Evolutionary conservation across 2,113 vertebrate species (phyloP).

Genomic region (Hippocampus guttulatus): DNA sequence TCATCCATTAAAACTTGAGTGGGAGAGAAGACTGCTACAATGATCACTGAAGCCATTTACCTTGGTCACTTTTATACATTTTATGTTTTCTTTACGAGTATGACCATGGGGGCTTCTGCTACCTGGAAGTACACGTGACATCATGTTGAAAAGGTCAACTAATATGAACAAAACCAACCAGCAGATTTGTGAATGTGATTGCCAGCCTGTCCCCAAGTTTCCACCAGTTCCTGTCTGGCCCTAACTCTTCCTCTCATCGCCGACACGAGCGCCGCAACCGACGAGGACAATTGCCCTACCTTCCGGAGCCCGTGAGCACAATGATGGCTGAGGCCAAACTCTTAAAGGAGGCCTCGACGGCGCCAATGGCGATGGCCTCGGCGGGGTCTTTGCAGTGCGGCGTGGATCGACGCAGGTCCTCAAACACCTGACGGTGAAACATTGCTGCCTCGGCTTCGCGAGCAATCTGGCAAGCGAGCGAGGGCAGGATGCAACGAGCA

Average conservation of each 20-base stretch:
- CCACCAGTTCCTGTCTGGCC: conserved; percentile 54
- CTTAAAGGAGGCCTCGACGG: conserved; percentile 97
- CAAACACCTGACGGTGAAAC: conserved; percentile 97
- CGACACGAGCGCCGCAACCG: conserved; percentile 2
- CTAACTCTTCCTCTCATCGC: conserved; percentile 53
- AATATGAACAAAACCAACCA: background rate
- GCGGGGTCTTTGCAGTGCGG: conserved; percentile 79
- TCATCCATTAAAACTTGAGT: no score
- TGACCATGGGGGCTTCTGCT: background rate
- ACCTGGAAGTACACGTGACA: background rate
- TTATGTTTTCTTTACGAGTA: no score
- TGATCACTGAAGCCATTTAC: no score
- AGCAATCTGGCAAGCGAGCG: conserved; percentile 81
- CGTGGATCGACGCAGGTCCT: conserved; percentile 92
- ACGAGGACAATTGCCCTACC: conserved; percentile 78
- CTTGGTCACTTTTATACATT: no score
- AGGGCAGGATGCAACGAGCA: conserved; percentile 41
- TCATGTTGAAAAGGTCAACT: background rate
- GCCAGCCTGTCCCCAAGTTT: conserved; percentile 34
- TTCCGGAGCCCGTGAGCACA: conserved; percentile 97
- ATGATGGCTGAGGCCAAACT: conserved; percentile 89
- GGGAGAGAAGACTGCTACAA: no score
- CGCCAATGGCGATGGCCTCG: conserved; percentile 92
- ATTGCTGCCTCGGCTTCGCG: conserved; percentile 98
- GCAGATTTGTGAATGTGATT: conserved; percentile 8